These are phyloP conservation scores for Cyphomyrmex costatus DNA, from an alignment of 1,140 invertebrate genomes.

Conservation along the genomic window DNA sequence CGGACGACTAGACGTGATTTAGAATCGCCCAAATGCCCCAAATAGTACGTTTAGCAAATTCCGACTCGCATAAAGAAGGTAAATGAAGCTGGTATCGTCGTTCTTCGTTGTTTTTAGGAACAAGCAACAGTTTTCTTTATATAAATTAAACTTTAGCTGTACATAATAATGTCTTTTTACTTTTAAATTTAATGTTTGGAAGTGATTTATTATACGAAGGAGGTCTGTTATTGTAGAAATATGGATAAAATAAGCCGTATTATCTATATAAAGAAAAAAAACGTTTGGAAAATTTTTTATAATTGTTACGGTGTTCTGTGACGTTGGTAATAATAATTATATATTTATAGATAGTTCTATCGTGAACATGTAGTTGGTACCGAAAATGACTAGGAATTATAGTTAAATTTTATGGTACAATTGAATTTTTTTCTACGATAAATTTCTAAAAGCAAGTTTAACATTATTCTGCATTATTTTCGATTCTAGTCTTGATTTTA, in stretches of 20 bases:
- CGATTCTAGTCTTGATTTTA: not conserved
- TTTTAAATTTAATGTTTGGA: not conserved
- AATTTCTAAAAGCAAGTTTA: not conserved
- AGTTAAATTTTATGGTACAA: not conserved
- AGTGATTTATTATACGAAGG: not conserved
- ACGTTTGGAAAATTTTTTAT: too few relatives aligned
- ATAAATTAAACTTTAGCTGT: not conserved
- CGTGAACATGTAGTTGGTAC: too few relatives aligned
- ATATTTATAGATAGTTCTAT: too few relatives aligned
- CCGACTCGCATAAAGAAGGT: not conserved
- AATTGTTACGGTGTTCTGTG: too few relatives aligned
- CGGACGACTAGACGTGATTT: conserved; percentile 70
- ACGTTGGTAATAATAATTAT: too few relatives aligned
- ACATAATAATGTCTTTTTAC: not conserved
- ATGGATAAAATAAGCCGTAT: not conserved
- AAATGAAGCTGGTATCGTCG: not conserved
- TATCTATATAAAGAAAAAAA: too few relatives aligned
- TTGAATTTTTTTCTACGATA: not conserved
- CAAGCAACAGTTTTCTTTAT: not conserved
- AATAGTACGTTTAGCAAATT: conserved; percentile 17
- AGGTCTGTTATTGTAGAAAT: not conserved
- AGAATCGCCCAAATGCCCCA: conserved; percentile 46
- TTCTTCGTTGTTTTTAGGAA: conserved; percentile 33
- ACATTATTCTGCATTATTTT: not conserved
- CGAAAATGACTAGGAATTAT: not conserved